These are phyloP conservation scores for Cecidostiba fungosa DNA, from an alignment of 2,888 invertebrate genomes.

Conservation along the genomic window DNA sequence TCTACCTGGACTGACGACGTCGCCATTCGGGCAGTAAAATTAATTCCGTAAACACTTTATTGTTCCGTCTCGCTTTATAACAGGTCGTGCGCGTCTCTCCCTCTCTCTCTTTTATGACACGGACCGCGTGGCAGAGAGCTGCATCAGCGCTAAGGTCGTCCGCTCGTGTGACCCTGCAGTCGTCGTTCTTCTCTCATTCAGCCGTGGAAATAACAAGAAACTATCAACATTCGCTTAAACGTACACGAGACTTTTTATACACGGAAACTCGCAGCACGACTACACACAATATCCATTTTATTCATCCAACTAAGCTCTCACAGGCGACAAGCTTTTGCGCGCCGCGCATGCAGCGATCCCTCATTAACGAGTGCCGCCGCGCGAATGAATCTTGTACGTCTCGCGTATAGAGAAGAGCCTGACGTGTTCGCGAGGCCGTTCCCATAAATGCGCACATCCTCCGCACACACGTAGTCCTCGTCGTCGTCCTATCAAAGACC, in stretches of 20 bases:
- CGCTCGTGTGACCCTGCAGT: slow-evolving; percentile 25
- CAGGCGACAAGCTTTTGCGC: slow-evolving; percentile 18
- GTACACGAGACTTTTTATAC: background rate
- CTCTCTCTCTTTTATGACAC: slow-evolving; percentile 68
- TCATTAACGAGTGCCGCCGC: slow-evolving; percentile 12
- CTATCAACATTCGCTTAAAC: background rate
- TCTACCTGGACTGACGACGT: slow-evolving; percentile 66
- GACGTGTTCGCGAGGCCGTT: slow-evolving; percentile 62
- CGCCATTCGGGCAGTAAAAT: slow-evolving; percentile 72
- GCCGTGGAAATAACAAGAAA: background rate
- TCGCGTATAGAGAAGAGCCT: slow-evolving; percentile 5
- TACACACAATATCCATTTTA: background rate
- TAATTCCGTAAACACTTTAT: slow-evolving; percentile 76
- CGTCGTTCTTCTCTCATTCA: background rate
- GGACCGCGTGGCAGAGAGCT: background rate
- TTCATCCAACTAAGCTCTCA: background rate
- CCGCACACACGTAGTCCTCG: background rate
- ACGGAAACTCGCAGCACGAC: background rate
- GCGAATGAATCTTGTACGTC: slow-evolving; percentile 36
- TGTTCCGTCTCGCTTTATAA: slow-evolving; percentile 73
- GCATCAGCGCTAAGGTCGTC: slow-evolving; percentile 33
- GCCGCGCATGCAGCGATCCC: background rate
- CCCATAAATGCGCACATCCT: slow-evolving; percentile 67
- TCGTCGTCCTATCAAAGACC: slow-evolving; percentile 66
- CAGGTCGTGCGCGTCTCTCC: slow-evolving; percentile 68